These are phyloP conservation scores for Microctonus aethiopoides DNA, from an alignment of 2,888 invertebrate genomes.

Conservation along the genomic window DNA sequence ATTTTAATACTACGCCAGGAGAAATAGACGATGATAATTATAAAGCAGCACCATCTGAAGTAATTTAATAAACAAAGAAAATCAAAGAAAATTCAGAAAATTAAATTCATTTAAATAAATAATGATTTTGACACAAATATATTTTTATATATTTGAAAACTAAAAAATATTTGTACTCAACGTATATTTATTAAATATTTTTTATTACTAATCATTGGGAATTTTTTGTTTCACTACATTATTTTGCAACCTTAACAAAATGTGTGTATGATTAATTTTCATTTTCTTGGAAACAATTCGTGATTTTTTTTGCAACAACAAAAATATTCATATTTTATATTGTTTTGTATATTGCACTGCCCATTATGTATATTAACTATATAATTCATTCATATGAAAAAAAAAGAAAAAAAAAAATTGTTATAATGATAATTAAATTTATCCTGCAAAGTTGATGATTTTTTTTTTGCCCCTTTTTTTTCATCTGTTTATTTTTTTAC, in stretches of 20 bases:
- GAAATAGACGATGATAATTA: background rate
- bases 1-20: background rate
- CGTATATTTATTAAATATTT: constrained; percentile 54
- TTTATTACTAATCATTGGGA: constrained; percentile 57
- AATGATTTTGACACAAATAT: background rate
- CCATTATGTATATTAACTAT: constrained; percentile 37
- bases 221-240: constrained; percentile 54
- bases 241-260: constrained; percentile 47
- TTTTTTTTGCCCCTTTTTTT: background rate
- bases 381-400: constrained; percentile 36
- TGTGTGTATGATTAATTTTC: constrained; percentile 40
- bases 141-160: background rate
- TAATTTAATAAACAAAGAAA: background rate
- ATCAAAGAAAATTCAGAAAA: background rate
- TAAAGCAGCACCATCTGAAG: background rate
- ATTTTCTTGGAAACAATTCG: constrained; percentile 48
- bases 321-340: constrained; percentile 54
- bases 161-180: background rate
- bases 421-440: constrained; percentile 14
- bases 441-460: constrained; percentile 8
- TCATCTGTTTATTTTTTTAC: constrained; percentile 9
- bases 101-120: background rate
- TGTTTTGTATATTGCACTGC: constrained; percentile 37
- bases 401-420: background rate
- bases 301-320: constrained; percentile 52